Conservation (phyloP, 1,140 invertebrate species). For the Halyomorpha halys region DNA sequence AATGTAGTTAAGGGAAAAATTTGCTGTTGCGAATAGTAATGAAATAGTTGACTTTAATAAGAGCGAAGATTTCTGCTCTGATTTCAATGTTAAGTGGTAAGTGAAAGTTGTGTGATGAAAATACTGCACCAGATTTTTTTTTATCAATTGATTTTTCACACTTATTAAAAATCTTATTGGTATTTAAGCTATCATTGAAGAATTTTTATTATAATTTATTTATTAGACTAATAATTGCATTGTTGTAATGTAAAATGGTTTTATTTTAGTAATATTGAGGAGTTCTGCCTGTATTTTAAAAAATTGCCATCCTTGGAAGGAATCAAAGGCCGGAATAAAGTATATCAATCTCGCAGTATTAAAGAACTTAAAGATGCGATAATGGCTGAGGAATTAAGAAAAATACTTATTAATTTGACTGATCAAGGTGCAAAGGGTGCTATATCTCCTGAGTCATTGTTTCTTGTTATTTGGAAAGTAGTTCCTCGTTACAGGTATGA, state of each 20-base stretch:
- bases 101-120: too few species aligned
- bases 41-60: too few species aligned
- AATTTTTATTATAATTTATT: not conserved
- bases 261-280: constrained; percentile 59
- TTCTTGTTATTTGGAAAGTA: constrained; percentile 76
- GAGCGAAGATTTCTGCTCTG: too few species aligned
- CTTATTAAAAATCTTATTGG: too few species aligned
- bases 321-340: constrained; percentile 38
- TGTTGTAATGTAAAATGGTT: constrained; percentile 15
- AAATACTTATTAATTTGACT: constrained; percentile 62
- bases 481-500: constrained; percentile 61
- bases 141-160: too few species aligned
- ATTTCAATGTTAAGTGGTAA: too few species aligned
- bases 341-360: constrained; percentile 50
- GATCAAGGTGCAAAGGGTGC: constrained; percentile 59
- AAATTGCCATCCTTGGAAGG: constrained; percentile 61
- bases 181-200: too few species aligned
- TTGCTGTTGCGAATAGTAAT: too few species aligned
- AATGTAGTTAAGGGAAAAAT: too few species aligned
- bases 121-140: too few species aligned
- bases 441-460: constrained; percentile 70
- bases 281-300: constrained; percentile 74
- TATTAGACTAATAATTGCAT: not conserved
- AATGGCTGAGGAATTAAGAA: constrained; percentile 66
- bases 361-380: constrained; percentile 55